Evolutionary conservation across 2,113 vertebrate genomes (phyloP).

Genomic region (Apodemus sylvaticus): DNA sequence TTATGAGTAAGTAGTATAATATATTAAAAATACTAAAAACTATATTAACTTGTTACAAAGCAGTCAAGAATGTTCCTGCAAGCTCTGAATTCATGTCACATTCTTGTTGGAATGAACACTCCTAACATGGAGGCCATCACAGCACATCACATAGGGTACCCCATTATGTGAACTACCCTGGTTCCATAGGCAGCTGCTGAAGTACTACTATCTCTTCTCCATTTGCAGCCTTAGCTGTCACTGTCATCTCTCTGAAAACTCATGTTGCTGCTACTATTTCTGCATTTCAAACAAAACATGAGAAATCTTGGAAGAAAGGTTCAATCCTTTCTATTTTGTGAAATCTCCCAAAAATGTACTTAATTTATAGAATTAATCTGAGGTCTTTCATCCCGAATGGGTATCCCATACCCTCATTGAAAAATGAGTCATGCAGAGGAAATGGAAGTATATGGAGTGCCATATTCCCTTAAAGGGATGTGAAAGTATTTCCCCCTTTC

Average conservation of each 20-base stretch:
- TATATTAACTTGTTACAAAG: neutral
- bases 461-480: neutral
- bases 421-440: neutral
- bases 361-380: neutral
- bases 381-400: neutral
- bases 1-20: neutral
- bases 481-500: accelerated
- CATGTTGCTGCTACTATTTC: neutral
- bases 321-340: neutral
- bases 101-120: neutral
- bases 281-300: neutral
- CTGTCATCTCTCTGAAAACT: neutral
- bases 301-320: neutral
- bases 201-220: neutral
- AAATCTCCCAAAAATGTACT: neutral
- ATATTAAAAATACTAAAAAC: neutral
- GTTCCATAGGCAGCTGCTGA: neutral
- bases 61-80: neutral
- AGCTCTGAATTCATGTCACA: neutral
- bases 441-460: neutral
- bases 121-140: neutral
- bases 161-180: neutral
- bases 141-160: accelerated
- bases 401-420: neutral
- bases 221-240: neutral